Evolutionary conservation across 2,113 vertebrate species (phyloP).

Genomic region (Trogon melanurus): DNA sequence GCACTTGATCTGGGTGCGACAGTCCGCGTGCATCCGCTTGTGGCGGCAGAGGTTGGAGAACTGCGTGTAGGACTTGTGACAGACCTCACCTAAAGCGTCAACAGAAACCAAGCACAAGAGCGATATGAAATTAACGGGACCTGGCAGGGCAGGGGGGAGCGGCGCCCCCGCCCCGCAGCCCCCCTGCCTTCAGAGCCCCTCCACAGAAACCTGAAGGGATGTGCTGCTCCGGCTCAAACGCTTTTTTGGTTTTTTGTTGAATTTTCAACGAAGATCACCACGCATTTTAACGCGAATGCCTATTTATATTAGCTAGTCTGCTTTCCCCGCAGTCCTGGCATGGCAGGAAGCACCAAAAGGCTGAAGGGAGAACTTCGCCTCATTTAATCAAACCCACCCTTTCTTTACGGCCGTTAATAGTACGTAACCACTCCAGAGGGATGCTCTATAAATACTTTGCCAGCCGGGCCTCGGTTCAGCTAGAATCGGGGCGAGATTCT

Average conservation of each 20-base stretch:
- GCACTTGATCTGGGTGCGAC: conserved; percentile 99
- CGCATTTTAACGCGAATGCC: background rate
- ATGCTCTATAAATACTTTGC: background rate
- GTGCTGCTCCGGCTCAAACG: background rate
- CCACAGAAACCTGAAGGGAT: background rate
- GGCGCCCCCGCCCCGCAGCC: too few relatives aligned
- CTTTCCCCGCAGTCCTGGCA: background rate
- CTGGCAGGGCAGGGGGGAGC: background rate
- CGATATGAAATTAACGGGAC: conserved; percentile 68
- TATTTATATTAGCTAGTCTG: background rate
- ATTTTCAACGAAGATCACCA: background rate
- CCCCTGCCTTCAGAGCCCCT: too few relatives aligned
- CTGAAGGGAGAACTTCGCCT: background rate
- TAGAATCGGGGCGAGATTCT: background rate
- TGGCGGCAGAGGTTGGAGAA: conserved; percentile 99
- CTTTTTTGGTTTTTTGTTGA: too few relatives aligned
- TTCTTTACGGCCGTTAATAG: background rate
- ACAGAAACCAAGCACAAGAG: conserved; percentile 68
- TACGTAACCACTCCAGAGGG: background rate
- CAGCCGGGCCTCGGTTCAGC: background rate
- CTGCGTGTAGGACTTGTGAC: conserved; percentile 99
- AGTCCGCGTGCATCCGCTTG: conserved; percentile 99
- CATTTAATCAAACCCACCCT: background rate
- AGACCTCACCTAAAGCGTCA: conserved; percentile 94
- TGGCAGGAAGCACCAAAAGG: background rate